Percentiles rank a stretch among this genome's conserved stretches.
Evolutionary conservation across 2,888 invertebrate genomes (phyloP).

Genomic region (Frankliniella fusca): DNA sequence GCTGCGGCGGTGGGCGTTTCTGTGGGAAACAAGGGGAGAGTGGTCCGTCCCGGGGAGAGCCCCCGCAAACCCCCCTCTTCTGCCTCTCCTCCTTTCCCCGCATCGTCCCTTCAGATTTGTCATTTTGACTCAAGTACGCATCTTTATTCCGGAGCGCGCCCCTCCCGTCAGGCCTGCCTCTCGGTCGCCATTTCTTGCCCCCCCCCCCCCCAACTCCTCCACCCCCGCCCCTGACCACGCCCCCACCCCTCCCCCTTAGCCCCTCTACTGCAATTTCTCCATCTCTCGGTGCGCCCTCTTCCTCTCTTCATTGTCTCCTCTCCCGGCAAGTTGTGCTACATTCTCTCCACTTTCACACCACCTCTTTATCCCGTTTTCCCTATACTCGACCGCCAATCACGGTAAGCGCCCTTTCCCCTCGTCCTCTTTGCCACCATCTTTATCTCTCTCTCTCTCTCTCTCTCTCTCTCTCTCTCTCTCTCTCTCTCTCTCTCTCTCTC

Average conservation of each 20-base stretch:
- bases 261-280: neutral
- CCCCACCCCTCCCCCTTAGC: neutral
- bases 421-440: too few relatives aligned
- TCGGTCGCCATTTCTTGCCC: neutral
- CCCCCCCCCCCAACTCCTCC: neutral
- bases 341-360: too few relatives aligned
- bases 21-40: neutral
- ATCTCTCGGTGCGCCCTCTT: neutral
- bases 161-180: too few relatives aligned
- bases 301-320: neutral
- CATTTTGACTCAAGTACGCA: slow-evolving; percentile 22
- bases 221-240: neutral
- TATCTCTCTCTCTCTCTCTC: neutral
- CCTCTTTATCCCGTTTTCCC: too few relatives aligned
- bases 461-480: neutral
- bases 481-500: neutral
- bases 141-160: slow-evolving; percentile 6
- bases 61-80: neutral
- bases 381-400: too few relatives aligned
- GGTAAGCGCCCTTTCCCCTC: too few relatives aligned
- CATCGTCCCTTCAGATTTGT: neutral
- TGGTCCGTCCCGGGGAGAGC: neutral
- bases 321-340: too few relatives aligned
- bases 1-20: neutral
- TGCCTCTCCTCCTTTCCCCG: neutral